Conservation (phyloP, 2,888 invertebrate genomes). For the Papilio gigon region DNA sequence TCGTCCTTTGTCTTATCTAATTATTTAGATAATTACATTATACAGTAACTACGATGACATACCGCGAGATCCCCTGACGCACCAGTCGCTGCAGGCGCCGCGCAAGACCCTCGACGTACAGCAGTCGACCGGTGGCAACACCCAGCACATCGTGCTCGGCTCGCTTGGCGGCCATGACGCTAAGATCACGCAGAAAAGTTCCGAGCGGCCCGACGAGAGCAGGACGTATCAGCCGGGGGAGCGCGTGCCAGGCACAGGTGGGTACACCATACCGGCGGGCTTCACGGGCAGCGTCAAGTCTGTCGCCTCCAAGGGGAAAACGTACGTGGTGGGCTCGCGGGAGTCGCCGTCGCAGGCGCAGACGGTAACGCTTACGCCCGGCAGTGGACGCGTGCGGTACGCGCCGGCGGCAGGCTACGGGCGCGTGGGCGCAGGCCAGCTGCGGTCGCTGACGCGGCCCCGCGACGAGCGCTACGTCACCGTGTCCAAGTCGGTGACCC, state of each 20-base stretch:
- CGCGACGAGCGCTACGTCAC: slow-evolving; percentile 88
- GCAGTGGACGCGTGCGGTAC: slow-evolving; percentile 74
- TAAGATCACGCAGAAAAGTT: slow-evolving; percentile 83
- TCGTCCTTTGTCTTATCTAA: too few relatives aligned
- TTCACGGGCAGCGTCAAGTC: slow-evolving; percentile 86
- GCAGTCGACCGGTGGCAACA: slow-evolving; percentile 80
- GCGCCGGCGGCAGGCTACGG: slow-evolving; percentile 58
- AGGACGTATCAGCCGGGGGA: slow-evolving; percentile 85
- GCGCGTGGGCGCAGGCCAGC: slow-evolving; percentile 64
- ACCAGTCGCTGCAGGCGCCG: slow-evolving; percentile 64
- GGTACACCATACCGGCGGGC: slow-evolving; percentile 86
- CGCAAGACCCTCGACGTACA: slow-evolving; percentile 70
- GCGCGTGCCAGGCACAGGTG: slow-evolving; percentile 85
- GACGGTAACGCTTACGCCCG: slow-evolving; percentile 82
- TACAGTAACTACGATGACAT: slow-evolving; percentile 85
- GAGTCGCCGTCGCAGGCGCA: slow-evolving; percentile 86
- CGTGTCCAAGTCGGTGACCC: slow-evolving; percentile 90
- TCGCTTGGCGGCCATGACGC: slow-evolving; percentile 83
- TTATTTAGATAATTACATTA: too few relatives aligned
- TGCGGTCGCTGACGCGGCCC: slow-evolving; percentile 66
- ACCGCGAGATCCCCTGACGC: slow-evolving; percentile 63
- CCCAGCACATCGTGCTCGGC: slow-evolving; percentile 85
- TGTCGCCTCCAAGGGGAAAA: slow-evolving; percentile 83
- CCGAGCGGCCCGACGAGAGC: slow-evolving; percentile 78
- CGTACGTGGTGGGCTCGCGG: slow-evolving; percentile 81